phyloP scores from a whole-genome alignment of 1,140 invertebrate species.

The Mycetomoellerius zeteki region DNA sequence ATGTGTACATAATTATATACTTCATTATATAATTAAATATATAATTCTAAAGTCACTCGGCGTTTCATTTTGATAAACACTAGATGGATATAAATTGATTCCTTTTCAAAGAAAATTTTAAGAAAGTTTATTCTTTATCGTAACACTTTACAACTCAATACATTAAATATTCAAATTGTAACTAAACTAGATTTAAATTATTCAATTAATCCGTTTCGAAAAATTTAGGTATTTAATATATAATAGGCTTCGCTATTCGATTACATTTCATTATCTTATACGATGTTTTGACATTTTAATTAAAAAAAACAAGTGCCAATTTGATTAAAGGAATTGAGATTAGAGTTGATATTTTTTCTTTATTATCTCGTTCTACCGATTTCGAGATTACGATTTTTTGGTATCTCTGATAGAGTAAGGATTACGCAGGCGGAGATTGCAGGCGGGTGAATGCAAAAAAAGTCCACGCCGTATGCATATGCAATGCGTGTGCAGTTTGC shows the following conservation, averaged over 20 bases:
- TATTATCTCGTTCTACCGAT: not conserved
- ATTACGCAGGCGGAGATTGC: constrained; percentile 34
- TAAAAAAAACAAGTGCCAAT: not conserved
- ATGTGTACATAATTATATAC: no score
- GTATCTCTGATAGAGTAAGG: not conserved
- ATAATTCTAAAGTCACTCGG: not conserved
- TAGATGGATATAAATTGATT: not conserved
- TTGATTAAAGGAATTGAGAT: not conserved
- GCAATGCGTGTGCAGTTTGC: constrained; percentile 58
- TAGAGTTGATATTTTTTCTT: constrained; percentile 3
- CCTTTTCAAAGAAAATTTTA: not conserved
- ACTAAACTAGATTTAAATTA: not conserved
- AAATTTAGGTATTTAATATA: not conserved
- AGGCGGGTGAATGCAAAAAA: constrained; percentile 24
- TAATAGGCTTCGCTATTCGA: not conserved
- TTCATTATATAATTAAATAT: not conserved
- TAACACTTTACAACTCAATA: not conserved
- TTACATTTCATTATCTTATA: not conserved
- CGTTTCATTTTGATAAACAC: not conserved
- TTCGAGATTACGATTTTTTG: constrained; percentile 17
- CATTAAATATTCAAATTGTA: not conserved
- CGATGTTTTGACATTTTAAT: not conserved
- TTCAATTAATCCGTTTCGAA: not conserved
- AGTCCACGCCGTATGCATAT: constrained; percentile 30
- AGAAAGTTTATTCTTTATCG: not conserved